phyloP scores from a whole-genome alignment of 1,140 invertebrate genomes.

The Ruditapes philippinarum region DNA sequence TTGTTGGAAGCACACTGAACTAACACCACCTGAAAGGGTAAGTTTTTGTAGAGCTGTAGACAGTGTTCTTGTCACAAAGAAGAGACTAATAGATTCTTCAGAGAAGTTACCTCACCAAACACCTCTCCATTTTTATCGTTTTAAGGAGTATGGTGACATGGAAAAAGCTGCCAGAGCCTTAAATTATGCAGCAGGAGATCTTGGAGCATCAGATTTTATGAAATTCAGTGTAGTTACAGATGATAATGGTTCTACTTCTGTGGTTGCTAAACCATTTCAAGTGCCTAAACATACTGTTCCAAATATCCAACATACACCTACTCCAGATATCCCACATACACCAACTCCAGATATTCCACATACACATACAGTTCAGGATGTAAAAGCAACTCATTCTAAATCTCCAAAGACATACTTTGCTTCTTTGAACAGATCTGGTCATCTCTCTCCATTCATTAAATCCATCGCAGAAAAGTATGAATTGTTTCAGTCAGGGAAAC shows the following conservation, averaged over 20 bases:
- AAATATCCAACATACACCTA: too few relatives aligned
- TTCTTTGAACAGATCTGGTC: slow-evolving; percentile 59
- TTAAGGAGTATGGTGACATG: background rate
- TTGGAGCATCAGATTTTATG: slow-evolving; percentile 15
- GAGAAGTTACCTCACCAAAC: slow-evolving; percentile 5
- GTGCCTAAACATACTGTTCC: background rate
- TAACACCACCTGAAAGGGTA: slow-evolving; percentile 33
- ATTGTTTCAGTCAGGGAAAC: slow-evolving; percentile 45
- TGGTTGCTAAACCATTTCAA: slow-evolving; percentile 15
- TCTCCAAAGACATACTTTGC: slow-evolving; percentile 65
- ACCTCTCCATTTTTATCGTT: background rate
- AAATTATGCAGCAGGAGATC: slow-evolving; percentile 16
- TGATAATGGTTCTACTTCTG: slow-evolving; percentile 13
- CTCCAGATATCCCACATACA: background rate
- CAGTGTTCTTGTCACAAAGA: slow-evolving; percentile 59
- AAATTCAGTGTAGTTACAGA: slow-evolving; percentile 33
- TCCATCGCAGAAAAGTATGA: slow-evolving; percentile 70
- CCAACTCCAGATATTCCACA: background rate
- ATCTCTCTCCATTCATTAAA: slow-evolving; percentile 75
- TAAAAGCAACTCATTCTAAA: background rate
- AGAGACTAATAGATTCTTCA: slow-evolving; percentile 13
- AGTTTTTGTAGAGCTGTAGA: slow-evolving; percentile 53
- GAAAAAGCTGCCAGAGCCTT: slow-evolving; percentile 13
- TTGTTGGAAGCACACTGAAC: slow-evolving; percentile 18
- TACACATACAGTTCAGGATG: background rate